Evolutionary conservation across 1,140 invertebrate species (phyloP), one percentile per base, ranked within the genome.

Genomic region (Elysia chlorotica): DNA sequence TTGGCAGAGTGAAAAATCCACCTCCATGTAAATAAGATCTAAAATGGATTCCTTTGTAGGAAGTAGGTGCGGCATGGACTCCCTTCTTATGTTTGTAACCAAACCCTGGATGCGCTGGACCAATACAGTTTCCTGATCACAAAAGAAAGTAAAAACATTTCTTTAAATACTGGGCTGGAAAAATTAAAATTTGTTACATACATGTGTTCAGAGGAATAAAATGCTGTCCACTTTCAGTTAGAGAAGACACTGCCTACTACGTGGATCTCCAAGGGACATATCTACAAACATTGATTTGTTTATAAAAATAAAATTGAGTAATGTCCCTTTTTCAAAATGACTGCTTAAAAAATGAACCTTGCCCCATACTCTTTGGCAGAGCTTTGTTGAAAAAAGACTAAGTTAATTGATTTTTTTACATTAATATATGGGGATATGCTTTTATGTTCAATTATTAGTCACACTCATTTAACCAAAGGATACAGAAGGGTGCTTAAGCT

Each of bases 21-120:
- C 82, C 82, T n/a, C 82, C 82, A 65, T 81, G 76, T 37, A 76
- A 76, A 37, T 82, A 83, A 3, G 61, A 54, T 56, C 68, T 25
- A 30, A 78, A 37, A 33, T 63, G n/a, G n/a, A 30, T 57, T 63
- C 38, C 35, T 1, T 62, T 31, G 38, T 78, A 68, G 1, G 62
- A 28, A 3, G 79, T 30, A 5, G 73, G 65, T 10, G 74, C 78
- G 28, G 83, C 75, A 30, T 69, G 72, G 19, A 76, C 76, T n/a
- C 83, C 82, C 25, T 57, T 48, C 2, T 78, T 73, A 25, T 75
- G 74, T 38, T 79, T 71, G 66, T 85, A 83, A 19, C 70, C 48
- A 65, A 81, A 85, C 19, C 76, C 74, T 36, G 74, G 76, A 68
- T 75, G 81, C 4, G 77, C 71, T 25, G 83, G 79, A 31, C 83